These are phyloP conservation scores for Burhinus bistriatus DNA, from an alignment of 2,113 vertebrate genomes.

Conservation along the genomic window DNA sequence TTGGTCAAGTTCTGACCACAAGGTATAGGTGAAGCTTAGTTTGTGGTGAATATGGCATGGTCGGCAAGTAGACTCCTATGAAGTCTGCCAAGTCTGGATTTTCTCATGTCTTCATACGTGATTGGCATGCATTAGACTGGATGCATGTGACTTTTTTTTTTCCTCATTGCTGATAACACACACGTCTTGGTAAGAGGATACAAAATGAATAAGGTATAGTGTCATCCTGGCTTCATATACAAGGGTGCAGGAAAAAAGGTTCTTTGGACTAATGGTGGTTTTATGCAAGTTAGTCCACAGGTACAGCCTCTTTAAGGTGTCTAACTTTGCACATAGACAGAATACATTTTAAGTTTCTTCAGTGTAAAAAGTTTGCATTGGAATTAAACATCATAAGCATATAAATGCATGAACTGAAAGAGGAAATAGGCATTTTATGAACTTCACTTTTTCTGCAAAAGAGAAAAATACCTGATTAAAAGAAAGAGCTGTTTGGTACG, in stretches of 20 bases:
- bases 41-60: not conserved
- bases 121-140: not conserved
- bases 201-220: not conserved
- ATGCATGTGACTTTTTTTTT: not conserved
- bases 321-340: not conserved
- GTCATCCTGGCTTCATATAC: not conserved
- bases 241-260: not conserved
- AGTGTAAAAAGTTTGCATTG: not conserved
- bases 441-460: not conserved
- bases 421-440: not conserved
- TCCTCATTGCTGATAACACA: not conserved
- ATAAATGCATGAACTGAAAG: not conserved
- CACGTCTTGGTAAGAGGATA: not conserved
- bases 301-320: not conserved
- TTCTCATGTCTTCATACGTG: not conserved
- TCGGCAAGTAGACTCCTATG: not conserved
- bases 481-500: not conserved
- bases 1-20: not conserved
- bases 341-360: not conserved
- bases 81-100: not conserved
- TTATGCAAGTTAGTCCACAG: not conserved
- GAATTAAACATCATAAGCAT: not conserved
- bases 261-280: not conserved
- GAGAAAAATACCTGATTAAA: not conserved
- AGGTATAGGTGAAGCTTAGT: not conserved